These are phyloP conservation scores for Drosophila multiciliata DNA, from an alignment of 2,888 invertebrate genomes.

Conservation along the genomic window DNA sequence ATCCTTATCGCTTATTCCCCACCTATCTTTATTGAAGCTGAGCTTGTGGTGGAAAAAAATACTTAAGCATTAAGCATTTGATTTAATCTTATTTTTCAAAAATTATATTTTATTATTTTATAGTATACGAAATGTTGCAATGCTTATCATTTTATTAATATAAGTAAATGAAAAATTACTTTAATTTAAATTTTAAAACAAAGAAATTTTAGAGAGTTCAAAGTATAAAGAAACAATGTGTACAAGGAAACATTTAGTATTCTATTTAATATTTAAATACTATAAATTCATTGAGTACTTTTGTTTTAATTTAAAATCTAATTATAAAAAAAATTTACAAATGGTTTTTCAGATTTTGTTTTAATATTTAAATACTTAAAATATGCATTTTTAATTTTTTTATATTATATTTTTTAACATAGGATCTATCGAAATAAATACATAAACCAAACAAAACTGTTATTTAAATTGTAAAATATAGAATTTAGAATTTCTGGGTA, in stretches of 20 bases:
- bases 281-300: not conserved
- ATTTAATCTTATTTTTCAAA: not conserved
- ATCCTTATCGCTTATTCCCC: conserved; percentile 41
- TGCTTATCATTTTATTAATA: too few species aligned
- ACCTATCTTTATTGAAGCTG: conserved; percentile 23
- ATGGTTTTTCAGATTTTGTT: not conserved
- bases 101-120: too few species aligned
- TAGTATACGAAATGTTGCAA: too few species aligned
- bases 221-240: not conserved
- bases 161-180: too few species aligned
- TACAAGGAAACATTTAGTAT: not conserved
- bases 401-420: not conserved
- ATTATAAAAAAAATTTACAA: not conserved
- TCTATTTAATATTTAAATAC: not conserved
- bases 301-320: too few species aligned
- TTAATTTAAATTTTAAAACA: too few species aligned
- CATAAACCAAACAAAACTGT: not conserved
- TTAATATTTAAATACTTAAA: not conserved
- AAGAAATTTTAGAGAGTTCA: too few species aligned
- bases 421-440: not conserved
- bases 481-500: not conserved
- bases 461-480: not conserved
- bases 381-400: not conserved
- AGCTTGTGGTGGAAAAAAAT: conserved; percentile 24
- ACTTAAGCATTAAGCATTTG: not conserved